Evolutionary conservation across 1,140 invertebrate genomes (phyloP).

Genomic region (Pseudomyrmex gracilis): DNA sequence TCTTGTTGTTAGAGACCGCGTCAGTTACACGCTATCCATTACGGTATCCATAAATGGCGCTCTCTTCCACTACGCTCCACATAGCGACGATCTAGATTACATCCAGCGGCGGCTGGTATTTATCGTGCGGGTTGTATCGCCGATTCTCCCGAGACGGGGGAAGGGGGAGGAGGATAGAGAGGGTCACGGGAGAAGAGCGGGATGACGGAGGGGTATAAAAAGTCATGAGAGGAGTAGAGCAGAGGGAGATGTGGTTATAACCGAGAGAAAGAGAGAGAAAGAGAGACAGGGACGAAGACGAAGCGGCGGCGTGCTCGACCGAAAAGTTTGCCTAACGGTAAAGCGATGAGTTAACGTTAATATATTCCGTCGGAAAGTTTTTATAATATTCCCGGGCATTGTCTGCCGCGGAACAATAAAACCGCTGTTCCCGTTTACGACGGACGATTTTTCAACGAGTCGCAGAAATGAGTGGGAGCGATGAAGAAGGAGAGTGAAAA

Average conservation of each 20-base stretch:
- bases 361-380: slow-evolving; percentile 86
- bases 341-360: slow-evolving; percentile 86
- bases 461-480: slow-evolving; percentile 82
- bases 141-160: slow-evolving; percentile 49
- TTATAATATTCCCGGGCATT: slow-evolving; percentile 86
- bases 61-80: slow-evolving; percentile 57
- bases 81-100: slow-evolving; percentile 58
- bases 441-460: slow-evolving; percentile 84
- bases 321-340: slow-evolving; percentile 85
- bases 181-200: slow-evolving; percentile 21
- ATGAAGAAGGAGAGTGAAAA: slow-evolving; percentile 15
- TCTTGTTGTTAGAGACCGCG: slow-evolving; percentile 36
- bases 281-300: slow-evolving; percentile 64
- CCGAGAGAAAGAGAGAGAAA: slow-evolving; percentile 39
- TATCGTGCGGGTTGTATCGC: slow-evolving; percentile 59
- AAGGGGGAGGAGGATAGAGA: slow-evolving; percentile 24
- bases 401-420: slow-evolving; percentile 85
- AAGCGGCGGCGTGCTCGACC: slow-evolving; percentile 73
- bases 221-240: slow-evolving; percentile 38
- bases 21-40: slow-evolving; percentile 59
- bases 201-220: slow-evolving; percentile 48
- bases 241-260: slow-evolving; percentile 53
- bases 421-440: slow-evolving; percentile 85
- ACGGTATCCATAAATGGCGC: slow-evolving; percentile 54
- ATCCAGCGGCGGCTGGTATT: slow-evolving; percentile 49